Conservation (phyloP, 1,140 invertebrate genomes). For the Luehdorfia chinensis region DNA sequence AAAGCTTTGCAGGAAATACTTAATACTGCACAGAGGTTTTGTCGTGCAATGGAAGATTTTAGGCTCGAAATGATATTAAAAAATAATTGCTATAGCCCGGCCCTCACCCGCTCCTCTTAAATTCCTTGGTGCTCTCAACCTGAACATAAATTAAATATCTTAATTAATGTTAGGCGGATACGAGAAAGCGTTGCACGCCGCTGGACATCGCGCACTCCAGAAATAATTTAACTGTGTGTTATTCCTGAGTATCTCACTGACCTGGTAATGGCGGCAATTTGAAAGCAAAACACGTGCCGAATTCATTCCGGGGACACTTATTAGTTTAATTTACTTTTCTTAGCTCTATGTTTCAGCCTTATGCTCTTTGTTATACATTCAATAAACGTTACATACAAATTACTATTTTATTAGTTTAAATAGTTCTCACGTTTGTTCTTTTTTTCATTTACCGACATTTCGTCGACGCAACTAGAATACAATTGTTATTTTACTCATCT, state of each 20-base stretch:
- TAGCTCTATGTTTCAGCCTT: background rate
- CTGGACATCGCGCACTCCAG: slow-evolving; percentile 20
- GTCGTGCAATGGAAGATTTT: too few relatives aligned
- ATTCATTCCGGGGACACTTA: slow-evolving; percentile 28
- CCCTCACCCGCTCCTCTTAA: too few relatives aligned
- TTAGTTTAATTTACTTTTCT: slow-evolving; percentile 28
- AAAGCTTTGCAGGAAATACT: too few relatives aligned
- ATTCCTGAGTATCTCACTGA: slow-evolving; percentile 36
- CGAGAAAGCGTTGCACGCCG: slow-evolving; percentile 3
- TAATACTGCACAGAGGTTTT: too few relatives aligned
- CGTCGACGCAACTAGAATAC: too few relatives aligned
- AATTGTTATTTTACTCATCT: too few relatives aligned
- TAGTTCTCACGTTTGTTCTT: background rate
- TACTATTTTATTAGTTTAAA: background rate
- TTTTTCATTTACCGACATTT: background rate
- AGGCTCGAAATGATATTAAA: too few relatives aligned
- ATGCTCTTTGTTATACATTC: background rate
- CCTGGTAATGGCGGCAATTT: slow-evolving; percentile 36
- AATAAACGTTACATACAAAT: slow-evolving; percentile 5
- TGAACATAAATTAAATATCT: too few relatives aligned
- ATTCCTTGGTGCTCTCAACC: too few relatives aligned
- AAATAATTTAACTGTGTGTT: slow-evolving; percentile 30
- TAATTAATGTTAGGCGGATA: background rate
- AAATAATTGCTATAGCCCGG: too few relatives aligned
- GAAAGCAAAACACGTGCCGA: slow-evolving; percentile 26